Evolutionary conservation across 2,888 invertebrate species (phyloP).

Genomic region (Lepidocyrtoides sp.): DNA sequence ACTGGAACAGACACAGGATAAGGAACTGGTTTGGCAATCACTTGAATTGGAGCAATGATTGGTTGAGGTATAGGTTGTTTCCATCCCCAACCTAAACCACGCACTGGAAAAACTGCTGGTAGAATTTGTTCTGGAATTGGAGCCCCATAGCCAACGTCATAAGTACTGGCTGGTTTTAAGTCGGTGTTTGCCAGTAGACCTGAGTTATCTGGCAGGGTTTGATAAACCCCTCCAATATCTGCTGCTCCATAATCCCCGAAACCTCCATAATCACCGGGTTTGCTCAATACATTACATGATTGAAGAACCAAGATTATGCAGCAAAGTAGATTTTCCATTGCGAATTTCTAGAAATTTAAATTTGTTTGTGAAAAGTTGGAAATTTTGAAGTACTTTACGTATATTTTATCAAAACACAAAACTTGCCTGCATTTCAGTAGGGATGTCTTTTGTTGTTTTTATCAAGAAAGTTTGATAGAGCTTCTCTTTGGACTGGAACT

Average conservation of each 20-base stretch:
- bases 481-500: not conserved
- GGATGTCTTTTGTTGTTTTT: too few relatives aligned
- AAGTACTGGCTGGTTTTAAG: slow-evolving; percentile 58
- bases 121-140: slow-evolving; percentile 40
- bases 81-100: slow-evolving; percentile 51
- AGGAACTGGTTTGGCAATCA: slow-evolving; percentile 57
- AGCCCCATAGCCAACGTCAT: slow-evolving; percentile 51
- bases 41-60: slow-evolving; percentile 56
- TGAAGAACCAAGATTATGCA: not conserved
- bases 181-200: not conserved
- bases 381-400: too few relatives aligned
- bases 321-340: slow-evolving; percentile 5
- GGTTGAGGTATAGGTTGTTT: slow-evolving; percentile 52
- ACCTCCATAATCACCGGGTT: slow-evolving; percentile 34
- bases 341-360: not conserved
- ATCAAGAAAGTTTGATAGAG: not conserved
- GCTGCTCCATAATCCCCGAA: slow-evolving; percentile 46
- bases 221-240: slow-evolving; percentile 54
- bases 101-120: slow-evolving; percentile 35
- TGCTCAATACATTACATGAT: not conserved
- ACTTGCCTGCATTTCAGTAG: not conserved
- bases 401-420: not conserved
- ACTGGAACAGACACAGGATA: slow-evolving; percentile 46
- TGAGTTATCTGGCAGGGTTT: slow-evolving; percentile 27
- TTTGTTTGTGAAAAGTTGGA: not conserved